Conservation (phyloP, 2,888 invertebrate species). For the Argyresthia goedartella region DNA sequence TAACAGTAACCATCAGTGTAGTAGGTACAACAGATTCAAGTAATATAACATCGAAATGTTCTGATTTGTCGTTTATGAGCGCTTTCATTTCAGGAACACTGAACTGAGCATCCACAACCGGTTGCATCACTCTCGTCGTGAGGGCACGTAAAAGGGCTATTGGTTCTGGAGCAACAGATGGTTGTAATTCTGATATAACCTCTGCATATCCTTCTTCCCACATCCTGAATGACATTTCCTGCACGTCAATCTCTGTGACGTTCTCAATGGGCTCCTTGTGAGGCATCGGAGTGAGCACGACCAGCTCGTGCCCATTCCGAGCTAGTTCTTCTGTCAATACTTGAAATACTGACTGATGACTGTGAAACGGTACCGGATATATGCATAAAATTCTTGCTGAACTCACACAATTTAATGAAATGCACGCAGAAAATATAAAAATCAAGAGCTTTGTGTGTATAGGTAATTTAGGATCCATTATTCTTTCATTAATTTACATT, state of each 20-base stretch:
- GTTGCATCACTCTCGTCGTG: not conserved
- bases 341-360: conserved; percentile 4
- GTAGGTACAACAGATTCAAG: not conserved
- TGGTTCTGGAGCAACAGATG: too few species aligned
- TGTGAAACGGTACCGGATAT: conserved; percentile 3
- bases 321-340: not conserved
- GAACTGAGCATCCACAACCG: not conserved
- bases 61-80: not conserved
- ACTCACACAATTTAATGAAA: not conserved
- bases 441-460: too few species aligned
- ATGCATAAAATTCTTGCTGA: not conserved
- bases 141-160: too few species aligned
- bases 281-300: conserved; percentile 10
- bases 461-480: too few species aligned
- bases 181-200: too few species aligned
- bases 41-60: conserved; percentile 4
- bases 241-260: conserved; percentile 5
- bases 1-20: not conserved
- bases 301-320: not conserved
- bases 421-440: too few species aligned
- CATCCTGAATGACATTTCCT: not conserved
- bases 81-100: conserved; percentile 1
- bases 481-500: too few species aligned
- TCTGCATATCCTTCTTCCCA: not conserved
- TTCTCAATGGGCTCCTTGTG: conserved; percentile 1